Conservation (phyloP, 2,888 invertebrate genomes). For the Saturnia pavonia region DNA sequence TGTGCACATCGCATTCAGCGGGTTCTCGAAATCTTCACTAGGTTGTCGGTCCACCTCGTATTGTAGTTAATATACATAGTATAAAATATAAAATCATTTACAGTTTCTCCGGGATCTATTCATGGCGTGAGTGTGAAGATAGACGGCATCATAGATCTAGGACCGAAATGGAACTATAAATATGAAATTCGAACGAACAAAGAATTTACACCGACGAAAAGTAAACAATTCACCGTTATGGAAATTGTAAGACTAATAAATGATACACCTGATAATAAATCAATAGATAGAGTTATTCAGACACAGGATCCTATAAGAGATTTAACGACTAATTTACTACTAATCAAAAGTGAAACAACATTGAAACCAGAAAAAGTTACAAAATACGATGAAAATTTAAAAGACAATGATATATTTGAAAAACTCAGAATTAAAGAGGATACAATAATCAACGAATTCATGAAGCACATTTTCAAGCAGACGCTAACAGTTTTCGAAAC, state of each 20-base stretch:
- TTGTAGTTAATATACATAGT: no score
- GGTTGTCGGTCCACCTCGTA: no score
- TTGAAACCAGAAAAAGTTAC: slow-evolving; percentile 13
- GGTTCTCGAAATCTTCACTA: no score
- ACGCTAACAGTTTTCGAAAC: slow-evolving; percentile 45
- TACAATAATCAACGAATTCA: slow-evolving; percentile 42
- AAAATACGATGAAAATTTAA: slow-evolving; percentile 15
- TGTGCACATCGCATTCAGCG: no score
- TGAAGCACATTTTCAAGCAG: slow-evolving; percentile 44
- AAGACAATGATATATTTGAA: slow-evolving; percentile 23
- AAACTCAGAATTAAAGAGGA: slow-evolving; percentile 42
- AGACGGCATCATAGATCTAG: slow-evolving; percentile 46
- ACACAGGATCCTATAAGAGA: not conserved
- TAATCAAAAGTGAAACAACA: not conserved
- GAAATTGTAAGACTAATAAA: slow-evolving; percentile 3
- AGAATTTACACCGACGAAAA: not conserved
- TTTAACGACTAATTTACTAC: not conserved
- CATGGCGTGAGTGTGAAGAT: slow-evolving; percentile 35
- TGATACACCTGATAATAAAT: not conserved
- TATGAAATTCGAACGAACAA: slow-evolving; percentile 28
- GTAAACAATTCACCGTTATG: not conserved
- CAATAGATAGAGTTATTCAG: not conserved
- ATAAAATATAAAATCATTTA: not conserved
- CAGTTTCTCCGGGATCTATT: not conserved
- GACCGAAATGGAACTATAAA: slow-evolving; percentile 46